phyloP scores from a whole-genome alignment of 2,888 invertebrate species.

The Agriopis aurantiaria region DNA sequence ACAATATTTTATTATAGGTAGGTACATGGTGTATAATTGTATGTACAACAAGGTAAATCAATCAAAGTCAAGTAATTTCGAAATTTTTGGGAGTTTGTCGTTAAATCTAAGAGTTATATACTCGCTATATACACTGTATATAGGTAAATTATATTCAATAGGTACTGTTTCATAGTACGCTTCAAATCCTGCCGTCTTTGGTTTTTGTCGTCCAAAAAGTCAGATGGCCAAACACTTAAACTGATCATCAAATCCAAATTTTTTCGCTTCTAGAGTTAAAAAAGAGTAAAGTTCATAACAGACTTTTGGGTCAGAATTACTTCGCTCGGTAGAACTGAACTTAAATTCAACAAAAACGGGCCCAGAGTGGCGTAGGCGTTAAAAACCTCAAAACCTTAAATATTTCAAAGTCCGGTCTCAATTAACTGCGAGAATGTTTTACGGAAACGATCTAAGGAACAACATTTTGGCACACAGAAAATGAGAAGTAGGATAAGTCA shows the following conservation, averaged over 20 bases:
- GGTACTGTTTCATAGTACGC: no score
- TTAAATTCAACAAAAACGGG: neutral
- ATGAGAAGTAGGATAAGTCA: conserved; percentile 6
- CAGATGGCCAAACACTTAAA: neutral
- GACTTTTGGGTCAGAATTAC: neutral
- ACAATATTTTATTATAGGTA: no score
- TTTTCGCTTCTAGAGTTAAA: conserved; percentile 6
- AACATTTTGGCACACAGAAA: conserved; percentile 4
- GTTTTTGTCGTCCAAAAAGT: no score
- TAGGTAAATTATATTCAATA: no score
- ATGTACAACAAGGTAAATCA: no score
- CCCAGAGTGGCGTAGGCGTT: conserved; percentile 31
- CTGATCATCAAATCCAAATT: neutral
- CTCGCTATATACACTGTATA: no score
- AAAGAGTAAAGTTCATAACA: neutral
- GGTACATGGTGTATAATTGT: no score
- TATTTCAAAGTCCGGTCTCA: conserved; percentile 49
- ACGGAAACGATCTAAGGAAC: conserved; percentile 31
- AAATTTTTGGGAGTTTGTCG: no score
- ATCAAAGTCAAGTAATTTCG: no score
- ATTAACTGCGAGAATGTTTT: conserved; percentile 47
- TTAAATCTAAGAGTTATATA: no score
- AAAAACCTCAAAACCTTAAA: conserved; percentile 42
- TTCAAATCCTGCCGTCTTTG: no score
- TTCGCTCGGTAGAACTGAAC: conserved; percentile 9